These are phyloP conservation scores for Cynocephalus volans DNA, from an alignment of 2,113 vertebrate genomes.

Conservation along the genomic window DNA sequence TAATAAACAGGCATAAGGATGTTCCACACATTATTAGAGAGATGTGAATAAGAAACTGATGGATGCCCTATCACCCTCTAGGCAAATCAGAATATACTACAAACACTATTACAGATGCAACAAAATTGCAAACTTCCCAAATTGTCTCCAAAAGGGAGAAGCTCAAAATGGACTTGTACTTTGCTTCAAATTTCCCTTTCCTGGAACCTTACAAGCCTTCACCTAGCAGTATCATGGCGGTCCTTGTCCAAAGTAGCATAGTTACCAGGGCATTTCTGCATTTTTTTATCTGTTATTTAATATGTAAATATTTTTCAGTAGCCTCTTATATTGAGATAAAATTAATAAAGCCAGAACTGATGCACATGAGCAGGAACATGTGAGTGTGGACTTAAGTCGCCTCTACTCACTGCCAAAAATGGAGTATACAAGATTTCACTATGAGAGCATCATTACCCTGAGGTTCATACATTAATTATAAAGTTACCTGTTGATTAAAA, in stretches of 20 bases:
- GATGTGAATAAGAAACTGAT: background rate
- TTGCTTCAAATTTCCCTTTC: background rate
- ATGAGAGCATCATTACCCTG: background rate
- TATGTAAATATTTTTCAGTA: background rate
- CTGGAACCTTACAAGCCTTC: accelerated
- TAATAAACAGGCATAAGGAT: background rate
- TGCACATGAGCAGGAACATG: accelerated
- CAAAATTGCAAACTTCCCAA: background rate
- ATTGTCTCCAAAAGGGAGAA: background rate
- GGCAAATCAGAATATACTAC: background rate
- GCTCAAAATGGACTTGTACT: background rate
- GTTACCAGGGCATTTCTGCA: background rate
- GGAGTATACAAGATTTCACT: background rate
- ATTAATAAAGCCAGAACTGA: background rate
- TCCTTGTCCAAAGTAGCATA: background rate
- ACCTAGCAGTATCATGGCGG: accelerated
- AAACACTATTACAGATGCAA: background rate
- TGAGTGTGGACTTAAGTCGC: background rate
- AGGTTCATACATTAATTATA: background rate
- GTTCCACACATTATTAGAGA: background rate
- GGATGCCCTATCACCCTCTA: background rate
- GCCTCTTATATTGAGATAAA: background rate
- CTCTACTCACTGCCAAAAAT: background rate
- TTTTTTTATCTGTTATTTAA: background rate
- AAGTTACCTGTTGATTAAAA: background rate